Conservation (phyloP, 2,113 vertebrate genomes). For the Oceanodroma tethys region DNA sequence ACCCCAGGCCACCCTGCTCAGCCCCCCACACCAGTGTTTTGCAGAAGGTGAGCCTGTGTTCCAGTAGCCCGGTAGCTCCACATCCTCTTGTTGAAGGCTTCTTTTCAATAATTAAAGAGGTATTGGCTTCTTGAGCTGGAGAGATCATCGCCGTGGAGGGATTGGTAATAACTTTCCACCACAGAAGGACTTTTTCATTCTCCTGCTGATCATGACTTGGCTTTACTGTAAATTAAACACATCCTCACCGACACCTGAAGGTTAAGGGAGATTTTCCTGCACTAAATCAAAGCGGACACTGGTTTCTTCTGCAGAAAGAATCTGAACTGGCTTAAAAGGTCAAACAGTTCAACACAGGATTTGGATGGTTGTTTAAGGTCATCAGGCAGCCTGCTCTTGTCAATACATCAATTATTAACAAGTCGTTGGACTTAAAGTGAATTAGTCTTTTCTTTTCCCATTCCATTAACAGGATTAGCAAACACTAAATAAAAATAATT, state of each 20-base stretch:
- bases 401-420: conserved; percentile 65
- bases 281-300: conserved; percentile 59
- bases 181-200: conserved; percentile 40
- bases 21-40: rapidly evolving
- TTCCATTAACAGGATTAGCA: conserved; percentile 20
- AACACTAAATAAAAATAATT: conserved; percentile 26
- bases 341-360: conserved; percentile 18
- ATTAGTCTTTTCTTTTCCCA: background rate
- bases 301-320: conserved; percentile 34
- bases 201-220: conserved; percentile 40
- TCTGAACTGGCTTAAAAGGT: conserved; percentile 63
- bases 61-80: rapidly evolving
- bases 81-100: background rate
- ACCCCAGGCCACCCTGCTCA: background rate
- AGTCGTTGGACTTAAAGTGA: conserved; percentile 43
- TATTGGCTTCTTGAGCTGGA: conserved; percentile 20
- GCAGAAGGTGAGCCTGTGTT: background rate
- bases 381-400: conserved; percentile 10
- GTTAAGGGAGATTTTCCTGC: conserved; percentile 64
- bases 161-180: conserved; percentile 26
- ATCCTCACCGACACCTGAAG: conserved; percentile 45
- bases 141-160: background rate
- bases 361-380: conserved; percentile 55
- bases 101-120: conserved; percentile 50
- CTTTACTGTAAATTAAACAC: conserved; percentile 65